Evolutionary conservation across 30 jellyfish, hydroid and myxozoan genomes (phyloP).

Genomic region (Aurelia aurita): DNA sequence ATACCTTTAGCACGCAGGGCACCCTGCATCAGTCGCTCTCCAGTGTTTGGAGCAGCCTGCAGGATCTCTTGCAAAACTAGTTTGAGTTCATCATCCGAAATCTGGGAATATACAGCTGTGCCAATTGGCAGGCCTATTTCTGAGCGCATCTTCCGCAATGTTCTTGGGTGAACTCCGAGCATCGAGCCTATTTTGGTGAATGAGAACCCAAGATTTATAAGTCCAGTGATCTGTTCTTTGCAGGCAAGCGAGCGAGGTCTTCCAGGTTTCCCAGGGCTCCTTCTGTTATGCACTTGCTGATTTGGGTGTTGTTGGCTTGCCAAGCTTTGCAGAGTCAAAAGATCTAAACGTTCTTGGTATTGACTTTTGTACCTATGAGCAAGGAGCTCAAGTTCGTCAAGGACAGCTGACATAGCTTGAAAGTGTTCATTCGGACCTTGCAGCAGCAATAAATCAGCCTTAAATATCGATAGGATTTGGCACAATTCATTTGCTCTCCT

Average conservation of each 20-base stretch:
- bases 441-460: slow-evolving; percentile 19
- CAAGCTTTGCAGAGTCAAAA: slow-evolving; percentile 5
- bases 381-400: slow-evolving; percentile 23
- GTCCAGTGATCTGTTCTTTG: slow-evolving; percentile 26
- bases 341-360: slow-evolving; percentile 21
- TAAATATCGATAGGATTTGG: not conserved
- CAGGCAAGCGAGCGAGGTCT: not conserved
- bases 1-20: too few relatives aligned
- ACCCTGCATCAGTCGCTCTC: too few relatives aligned
- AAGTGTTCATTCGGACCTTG: slow-evolving; percentile 9
- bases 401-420: slow-evolving; percentile 1
- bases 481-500: slow-evolving; percentile 11
- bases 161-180: slow-evolving; percentile 5
- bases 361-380: slow-evolving; percentile 20
- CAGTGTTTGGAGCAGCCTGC: too few relatives aligned
- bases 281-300: not conserved
- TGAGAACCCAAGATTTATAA: not conserved
- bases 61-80: too few relatives aligned
- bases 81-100: too few relatives aligned
- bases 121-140: too few relatives aligned
- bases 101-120: too few relatives aligned
- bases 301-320: slow-evolving; percentile 10
- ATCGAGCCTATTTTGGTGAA: not conserved
- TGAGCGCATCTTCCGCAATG: slow-evolving; percentile 13
- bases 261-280: not conserved